Evolutionary conservation across 2,888 invertebrate species (phyloP).

Genomic region (Pachymerium ferrugineum): DNA sequence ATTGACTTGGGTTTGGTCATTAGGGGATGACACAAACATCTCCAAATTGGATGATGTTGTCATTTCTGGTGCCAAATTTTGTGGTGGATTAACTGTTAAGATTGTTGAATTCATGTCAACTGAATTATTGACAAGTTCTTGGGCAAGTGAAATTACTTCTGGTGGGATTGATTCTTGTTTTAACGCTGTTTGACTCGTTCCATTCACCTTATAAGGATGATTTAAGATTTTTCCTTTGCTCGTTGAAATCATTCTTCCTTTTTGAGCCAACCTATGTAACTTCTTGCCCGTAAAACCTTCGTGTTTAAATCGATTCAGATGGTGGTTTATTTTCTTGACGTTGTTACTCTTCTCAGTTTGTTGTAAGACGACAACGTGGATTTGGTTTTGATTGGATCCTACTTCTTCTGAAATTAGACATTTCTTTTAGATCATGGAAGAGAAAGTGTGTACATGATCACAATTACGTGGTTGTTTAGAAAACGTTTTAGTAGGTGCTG

Average conservation of each 20-base stretch:
- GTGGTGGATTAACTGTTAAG: no score
- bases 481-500: neutral
- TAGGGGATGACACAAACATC: no score
- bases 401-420: constrained; percentile 8
- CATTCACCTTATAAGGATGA: neutral
- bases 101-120: no score
- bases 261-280: neutral
- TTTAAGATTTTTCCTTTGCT: neutral
- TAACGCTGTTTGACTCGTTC: no score
- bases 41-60: no score
- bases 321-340: neutral
- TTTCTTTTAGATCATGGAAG: no score
- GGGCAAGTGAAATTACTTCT: neutral
- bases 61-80: no score
- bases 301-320: neutral
- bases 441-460: no score
- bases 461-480: neutral
- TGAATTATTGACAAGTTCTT: neutral
- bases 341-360: neutral
- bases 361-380: constrained; percentile 20
- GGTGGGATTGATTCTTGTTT: no score
- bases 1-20: no score
- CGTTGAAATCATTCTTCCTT: neutral
- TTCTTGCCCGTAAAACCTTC: neutral
- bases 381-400: neutral